Evolutionary conservation across 1,140 invertebrate species (phyloP).

Genomic region (Drosophila aff.): DNA sequence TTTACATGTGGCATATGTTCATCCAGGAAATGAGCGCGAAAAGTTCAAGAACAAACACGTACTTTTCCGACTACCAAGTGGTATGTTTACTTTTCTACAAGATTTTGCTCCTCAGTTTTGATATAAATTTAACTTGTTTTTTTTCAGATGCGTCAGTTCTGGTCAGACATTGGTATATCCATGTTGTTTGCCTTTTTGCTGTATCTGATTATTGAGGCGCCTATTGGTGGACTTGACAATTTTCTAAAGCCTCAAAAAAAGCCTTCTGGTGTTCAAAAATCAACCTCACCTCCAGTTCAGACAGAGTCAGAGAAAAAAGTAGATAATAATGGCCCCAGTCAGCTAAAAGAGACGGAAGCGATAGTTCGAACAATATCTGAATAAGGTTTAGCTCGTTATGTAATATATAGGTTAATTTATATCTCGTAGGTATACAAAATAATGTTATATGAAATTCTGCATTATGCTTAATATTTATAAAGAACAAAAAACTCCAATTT

Average conservation of each 20-base stretch:
- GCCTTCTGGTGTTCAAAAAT: no score
- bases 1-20: constrained; percentile 85
- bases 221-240: constrained; percentile 29
- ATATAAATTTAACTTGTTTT: not conserved
- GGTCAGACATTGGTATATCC: constrained; percentile 43
- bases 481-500: not conserved
- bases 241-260: constrained; percentile 1
- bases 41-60: constrained; percentile 21
- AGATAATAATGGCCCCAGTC: not conserved
- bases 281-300: not conserved
- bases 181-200: constrained; percentile 24
- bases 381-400: not conserved
- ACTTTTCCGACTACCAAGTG: constrained; percentile 57
- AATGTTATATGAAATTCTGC: not conserved
- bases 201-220: constrained; percentile 43
- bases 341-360: not conserved
- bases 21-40: constrained; percentile 29
- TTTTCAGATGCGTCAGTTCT: constrained; percentile 39
- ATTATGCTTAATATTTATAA: not conserved
- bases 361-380: no score
- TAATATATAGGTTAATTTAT: not conserved
- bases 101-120: not conserved
- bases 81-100: constrained; percentile 3
- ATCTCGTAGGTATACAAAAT: not conserved
- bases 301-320: no score